These are phyloP conservation scores for Grapholita molesta DNA, from an alignment of 1,140 invertebrate genomes.

Conservation along the genomic window DNA sequence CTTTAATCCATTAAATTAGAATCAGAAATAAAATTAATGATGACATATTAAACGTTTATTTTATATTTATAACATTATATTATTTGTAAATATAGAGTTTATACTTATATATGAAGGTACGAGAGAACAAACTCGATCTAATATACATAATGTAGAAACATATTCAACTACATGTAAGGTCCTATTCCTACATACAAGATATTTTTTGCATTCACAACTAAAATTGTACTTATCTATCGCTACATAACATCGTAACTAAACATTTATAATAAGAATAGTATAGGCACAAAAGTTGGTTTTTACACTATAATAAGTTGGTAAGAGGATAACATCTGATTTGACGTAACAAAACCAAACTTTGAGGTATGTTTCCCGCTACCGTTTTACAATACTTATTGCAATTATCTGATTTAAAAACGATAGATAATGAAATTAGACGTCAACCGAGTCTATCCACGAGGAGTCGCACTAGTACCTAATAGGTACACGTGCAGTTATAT, in stretches of 20 bases:
- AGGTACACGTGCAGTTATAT: neutral
- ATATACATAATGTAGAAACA: constrained; percentile 62
- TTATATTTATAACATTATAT: constrained; percentile 77
- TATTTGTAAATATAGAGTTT: constrained; percentile 77
- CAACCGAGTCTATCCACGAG: neutral
- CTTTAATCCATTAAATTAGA: neutral
- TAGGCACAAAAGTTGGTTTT: constrained; percentile 70
- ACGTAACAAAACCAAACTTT: constrained; percentile 64
- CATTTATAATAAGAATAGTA: constrained; percentile 50
- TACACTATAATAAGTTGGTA: constrained; percentile 44
- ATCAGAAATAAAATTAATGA: constrained; percentile 14
- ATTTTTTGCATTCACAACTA: constrained; percentile 55
- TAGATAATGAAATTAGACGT: neutral
- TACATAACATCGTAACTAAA: constrained; percentile 52
- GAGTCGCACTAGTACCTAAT: neutral
- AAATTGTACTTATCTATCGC: constrained; percentile 49
- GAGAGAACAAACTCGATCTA: constrained; percentile 70
- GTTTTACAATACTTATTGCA: neutral
- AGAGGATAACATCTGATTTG: constrained; percentile 56
- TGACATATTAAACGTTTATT: constrained; percentile 72
- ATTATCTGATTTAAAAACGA: neutral
- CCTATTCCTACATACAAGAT: constrained; percentile 41
- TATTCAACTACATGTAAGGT: constrained; percentile 60
- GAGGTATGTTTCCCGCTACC: constrained; percentile 41
- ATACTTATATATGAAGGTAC: constrained; percentile 68